Evolutionary conservation across 2,113 vertebrate genomes (phyloP).

Genomic region (Halcyon malimbica): DNA sequence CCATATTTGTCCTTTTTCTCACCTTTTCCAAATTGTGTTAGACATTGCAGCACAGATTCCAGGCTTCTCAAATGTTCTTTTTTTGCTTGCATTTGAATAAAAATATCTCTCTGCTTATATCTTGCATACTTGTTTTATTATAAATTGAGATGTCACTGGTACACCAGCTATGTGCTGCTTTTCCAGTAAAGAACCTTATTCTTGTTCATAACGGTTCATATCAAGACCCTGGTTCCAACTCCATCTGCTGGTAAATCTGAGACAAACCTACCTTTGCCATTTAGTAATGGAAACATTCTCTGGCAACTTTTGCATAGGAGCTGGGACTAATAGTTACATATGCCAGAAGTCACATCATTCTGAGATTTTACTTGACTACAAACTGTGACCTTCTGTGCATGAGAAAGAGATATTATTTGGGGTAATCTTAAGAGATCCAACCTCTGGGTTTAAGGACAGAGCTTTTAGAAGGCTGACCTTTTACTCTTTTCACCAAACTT

Average conservation of each 20-base stretch:
- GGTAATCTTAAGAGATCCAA: not conserved
- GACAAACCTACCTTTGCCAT: not conserved
- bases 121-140: not conserved
- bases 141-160: not conserved
- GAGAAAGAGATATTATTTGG: not conserved
- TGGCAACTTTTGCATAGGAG: not conserved
- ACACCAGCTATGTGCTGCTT: not conserved
- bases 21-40: not conserved
- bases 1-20: not conserved
- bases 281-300: not conserved
- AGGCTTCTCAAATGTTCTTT: not conserved
- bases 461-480: not conserved
- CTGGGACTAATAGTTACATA: rapidly evolving
- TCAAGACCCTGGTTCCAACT: conserved; percentile 27
- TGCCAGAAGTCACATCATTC: not conserved
- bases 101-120: not conserved
- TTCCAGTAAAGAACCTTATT: not conserved
- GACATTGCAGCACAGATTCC: not conserved
- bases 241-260: conserved; percentile 49
- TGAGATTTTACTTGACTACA: not conserved
- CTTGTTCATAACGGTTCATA: not conserved
- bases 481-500: not conserved
- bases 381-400: not conserved
- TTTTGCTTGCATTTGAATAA: not conserved
- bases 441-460: not conserved